Conservation (phyloP, 2,888 invertebrate genomes). For the Rhagophthalmus giganteus region DNA sequence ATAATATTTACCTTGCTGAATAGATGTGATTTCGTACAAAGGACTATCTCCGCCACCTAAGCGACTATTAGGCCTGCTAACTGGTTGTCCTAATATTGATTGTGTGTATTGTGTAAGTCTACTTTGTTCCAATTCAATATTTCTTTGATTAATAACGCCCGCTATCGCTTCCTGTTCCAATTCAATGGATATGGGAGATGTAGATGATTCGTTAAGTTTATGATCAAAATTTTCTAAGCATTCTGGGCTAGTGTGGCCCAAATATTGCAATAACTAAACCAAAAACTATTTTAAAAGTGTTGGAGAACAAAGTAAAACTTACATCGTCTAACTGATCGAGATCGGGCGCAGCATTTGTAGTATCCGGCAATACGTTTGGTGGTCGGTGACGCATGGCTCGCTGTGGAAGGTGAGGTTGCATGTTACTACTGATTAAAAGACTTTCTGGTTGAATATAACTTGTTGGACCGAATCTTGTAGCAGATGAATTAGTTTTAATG, state of each 20-base stretch:
- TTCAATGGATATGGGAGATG: conserved; percentile 72
- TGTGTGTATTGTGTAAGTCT: conserved; percentile 44
- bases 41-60: conserved; percentile 31
- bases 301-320: conserved; percentile 51
- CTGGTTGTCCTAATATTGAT: conserved; percentile 49
- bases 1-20: conserved; percentile 34
- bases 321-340: conserved; percentile 93
- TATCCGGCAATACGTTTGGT: conserved; percentile 76
- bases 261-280: conserved; percentile 86
- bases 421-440: conserved; percentile 40
- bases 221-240: conserved; percentile 69
- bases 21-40: conserved; percentile 31
- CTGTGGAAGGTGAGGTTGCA: conserved; percentile 58
- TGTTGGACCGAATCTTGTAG: conserved; percentile 38
- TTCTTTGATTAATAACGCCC: conserved; percentile 80
- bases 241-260: conserved; percentile 91
- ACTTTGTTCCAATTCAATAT: conserved; percentile 75
- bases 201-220: conserved; percentile 78
- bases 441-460: conserved; percentile 50
- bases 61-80: conserved; percentile 44
- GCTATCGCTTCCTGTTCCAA: conserved; percentile 85
- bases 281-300: conserved; percentile 30
- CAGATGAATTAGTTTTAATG: conserved; percentile 14
- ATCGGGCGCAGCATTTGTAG: conserved; percentile 80
- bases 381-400: conserved; percentile 73